Evolutionary conservation across 2,888 invertebrate species (phyloP).

Genomic region (Agonopterix arenella): DNA sequence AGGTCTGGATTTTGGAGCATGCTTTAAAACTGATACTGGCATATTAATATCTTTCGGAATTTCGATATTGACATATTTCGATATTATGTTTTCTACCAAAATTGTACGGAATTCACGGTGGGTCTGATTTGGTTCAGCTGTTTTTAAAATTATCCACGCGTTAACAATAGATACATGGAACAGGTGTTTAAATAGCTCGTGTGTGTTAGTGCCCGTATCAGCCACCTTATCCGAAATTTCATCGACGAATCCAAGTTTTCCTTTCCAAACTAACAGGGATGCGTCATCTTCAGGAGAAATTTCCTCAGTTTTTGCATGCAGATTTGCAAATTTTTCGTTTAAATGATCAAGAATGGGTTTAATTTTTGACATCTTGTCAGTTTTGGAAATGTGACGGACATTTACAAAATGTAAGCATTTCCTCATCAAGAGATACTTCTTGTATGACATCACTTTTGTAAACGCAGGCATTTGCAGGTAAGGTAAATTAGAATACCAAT

Average conservation of each 20-base stretch:
- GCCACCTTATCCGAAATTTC: conserved; percentile 14
- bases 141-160: conserved; percentile 10
- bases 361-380: too few relatives aligned
- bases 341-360: too few relatives aligned
- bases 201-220: conserved; percentile 12
- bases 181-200: conserved; percentile 14
- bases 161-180: conserved; percentile 14
- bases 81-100: too few relatives aligned
- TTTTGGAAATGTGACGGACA: too few relatives aligned
- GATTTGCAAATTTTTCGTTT: conserved; percentile 8
- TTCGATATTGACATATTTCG: too few relatives aligned
- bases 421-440: conserved; percentile 8
- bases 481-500: conserved; percentile 7
- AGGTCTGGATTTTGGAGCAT: too few relatives aligned
- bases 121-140: too few relatives aligned
- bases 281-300: conserved; percentile 13
- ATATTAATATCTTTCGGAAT: too few relatives aligned
- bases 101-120: too few relatives aligned
- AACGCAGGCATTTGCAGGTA: neutral
- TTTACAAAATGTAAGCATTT: conserved; percentile 7
- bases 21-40: too few relatives aligned
- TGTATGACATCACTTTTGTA: conserved; percentile 5
- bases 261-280: conserved; percentile 15
- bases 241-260: conserved; percentile 14
- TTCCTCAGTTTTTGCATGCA: conserved; percentile 13